Conservation (phyloP, 2,113 vertebrate genomes). For the Rana temporaria region DNA sequence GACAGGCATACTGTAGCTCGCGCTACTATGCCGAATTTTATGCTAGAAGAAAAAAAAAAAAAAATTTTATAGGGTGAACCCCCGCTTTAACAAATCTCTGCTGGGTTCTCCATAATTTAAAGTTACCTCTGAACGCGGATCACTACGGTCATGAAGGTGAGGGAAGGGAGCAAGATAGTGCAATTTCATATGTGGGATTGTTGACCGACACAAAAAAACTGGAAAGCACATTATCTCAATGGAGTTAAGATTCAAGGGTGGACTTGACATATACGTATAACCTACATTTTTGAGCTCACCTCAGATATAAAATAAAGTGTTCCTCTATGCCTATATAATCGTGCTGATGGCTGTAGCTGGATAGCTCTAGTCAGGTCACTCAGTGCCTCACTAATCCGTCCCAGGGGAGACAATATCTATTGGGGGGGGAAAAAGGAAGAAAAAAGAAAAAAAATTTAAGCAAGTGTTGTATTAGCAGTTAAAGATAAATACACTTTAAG, state of each 20-base stretch:
- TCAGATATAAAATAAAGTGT: constrained; percentile 97
- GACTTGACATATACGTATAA: no score
- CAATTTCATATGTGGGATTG: neutral
- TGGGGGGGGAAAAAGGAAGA: constrained; percentile 51
- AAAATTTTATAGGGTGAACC: no score
- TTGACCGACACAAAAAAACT: no score
- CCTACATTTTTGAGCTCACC: constrained; percentile 69
- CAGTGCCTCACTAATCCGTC: constrained; percentile 91
- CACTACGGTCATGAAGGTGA: neutral
- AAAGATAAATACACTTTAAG: no score
- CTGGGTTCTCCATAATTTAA: no score
- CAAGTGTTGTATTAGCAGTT: no score
- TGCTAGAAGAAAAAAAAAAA: no score
- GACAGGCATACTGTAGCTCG: no score
- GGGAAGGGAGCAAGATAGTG: neutral
- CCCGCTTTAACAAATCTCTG: no score
- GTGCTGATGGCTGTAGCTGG: constrained; percentile 91
- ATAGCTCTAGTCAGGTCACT: constrained; percentile 94
- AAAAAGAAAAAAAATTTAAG: neutral
- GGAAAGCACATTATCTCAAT: no score
- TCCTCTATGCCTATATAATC: constrained; percentile 91
- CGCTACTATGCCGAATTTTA: no score
- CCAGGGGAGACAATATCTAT: constrained; percentile 93
- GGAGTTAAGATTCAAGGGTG: no score
- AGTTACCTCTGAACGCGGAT: neutral